Base-by-base conservation (phyloP, 2,113 vertebrate genomes). In the Vulpes vulpes region DNA sequence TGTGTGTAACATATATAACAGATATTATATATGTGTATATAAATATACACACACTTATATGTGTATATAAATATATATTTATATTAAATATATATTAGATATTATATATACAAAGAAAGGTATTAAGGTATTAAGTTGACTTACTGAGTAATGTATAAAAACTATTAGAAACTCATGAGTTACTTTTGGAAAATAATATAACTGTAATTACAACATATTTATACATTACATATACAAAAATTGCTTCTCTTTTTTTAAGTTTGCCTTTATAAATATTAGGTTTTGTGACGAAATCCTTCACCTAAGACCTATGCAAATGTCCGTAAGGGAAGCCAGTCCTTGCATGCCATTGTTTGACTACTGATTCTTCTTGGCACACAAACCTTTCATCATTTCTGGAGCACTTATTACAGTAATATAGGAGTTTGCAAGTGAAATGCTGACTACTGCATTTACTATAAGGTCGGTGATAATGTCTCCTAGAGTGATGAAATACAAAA, bases 331-430 rank as follows among this genome's bases (percentile, higher is more conserved):
- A 83, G 11, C 23, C 35, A 16, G 35, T 60, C 5, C 11, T 81
- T 62, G 4, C 17, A 53, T 15, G 30, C 30, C 51, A 43, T 67
- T 59, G 8, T 64, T 90, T 91, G 65, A 88, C 35, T 82, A 20
- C 32, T 71, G 67, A 82, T 43, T 94, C 2, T 93, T 89, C 51
- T 91, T 91, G 59, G 65, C 82, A 96, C 14, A 74, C 49, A 25
- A 23, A 71, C 53, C 9, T 22, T 11, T 89, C 23, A 78, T 51
- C 32, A 53, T 94, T 94, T 96, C 38, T 43, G 57, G 27, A 78
- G 53, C 27, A 94, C 67, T 87, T 83, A 82, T 78, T 69, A 79
- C 22, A 88, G 67, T 27, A 79, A 88, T 82, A 78, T 38, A 38
- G 20, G 43, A 78, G 3, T 25, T 59, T 91, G 15, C n/a, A 94